phyloP scores from a whole-genome alignment of 2,797 vertebrate genomes.

The Anguilla anguilla region DNA sequence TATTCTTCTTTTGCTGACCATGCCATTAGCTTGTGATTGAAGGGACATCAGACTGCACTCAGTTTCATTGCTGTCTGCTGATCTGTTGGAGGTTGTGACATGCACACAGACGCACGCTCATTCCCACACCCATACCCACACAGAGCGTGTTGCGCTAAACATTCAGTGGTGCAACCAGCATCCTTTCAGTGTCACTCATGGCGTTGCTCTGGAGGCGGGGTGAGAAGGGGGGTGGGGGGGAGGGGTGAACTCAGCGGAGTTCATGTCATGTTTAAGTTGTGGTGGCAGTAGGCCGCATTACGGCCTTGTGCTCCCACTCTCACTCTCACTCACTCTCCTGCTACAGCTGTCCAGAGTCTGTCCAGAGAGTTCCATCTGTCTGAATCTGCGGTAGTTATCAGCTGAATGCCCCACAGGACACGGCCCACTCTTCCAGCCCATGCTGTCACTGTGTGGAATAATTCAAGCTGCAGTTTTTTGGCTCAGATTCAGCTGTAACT shows the following conservation, averaged over 20 bases:
- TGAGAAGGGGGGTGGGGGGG: neutral
- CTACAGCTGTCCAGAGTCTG: conserved; percentile 1
- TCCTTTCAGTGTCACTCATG: neutral
- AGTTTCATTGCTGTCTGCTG: neutral
- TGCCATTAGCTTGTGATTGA: neutral
- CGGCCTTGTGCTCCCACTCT: neutral
- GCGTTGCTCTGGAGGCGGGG: neutral
- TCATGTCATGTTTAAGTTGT: neutral
- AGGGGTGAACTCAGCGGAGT: neutral
- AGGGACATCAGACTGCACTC: neutral
- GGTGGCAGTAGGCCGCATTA: neutral
- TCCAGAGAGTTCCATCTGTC: neutral
- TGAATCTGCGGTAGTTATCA: neutral
- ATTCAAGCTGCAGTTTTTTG: neutral
- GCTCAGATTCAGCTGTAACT: neutral
- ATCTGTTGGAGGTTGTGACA: neutral
- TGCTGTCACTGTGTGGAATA: neutral
- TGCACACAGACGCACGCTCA: neutral
- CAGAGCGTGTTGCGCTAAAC: neutral
- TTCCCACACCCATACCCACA: neutral
- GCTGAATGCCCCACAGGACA: neutral
- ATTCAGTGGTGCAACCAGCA: neutral
- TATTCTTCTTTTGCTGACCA: neutral
- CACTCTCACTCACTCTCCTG: neutral
- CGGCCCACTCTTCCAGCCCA: neutral